Evolutionary conservation across 1,140 invertebrate species (phyloP), one percentile per base, ranked within the genome.

Genomic region (Carposina sasakii): DNA sequence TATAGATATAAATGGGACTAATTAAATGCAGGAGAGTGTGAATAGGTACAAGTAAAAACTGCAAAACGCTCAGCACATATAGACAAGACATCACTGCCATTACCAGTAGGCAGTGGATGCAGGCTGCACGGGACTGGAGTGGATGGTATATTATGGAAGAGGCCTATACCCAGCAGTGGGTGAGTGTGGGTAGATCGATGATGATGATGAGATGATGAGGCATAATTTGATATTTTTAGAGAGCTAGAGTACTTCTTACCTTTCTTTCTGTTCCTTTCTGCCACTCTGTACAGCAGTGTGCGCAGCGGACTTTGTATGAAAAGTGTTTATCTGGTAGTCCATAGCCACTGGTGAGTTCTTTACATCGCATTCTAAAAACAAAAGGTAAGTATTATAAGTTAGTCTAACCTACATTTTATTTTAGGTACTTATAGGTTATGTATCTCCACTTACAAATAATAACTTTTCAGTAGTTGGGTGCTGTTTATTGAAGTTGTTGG

Each of bases 271-370:
- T 57, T 10, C 57, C 41, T 50, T 55, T 64, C 9, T 42, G 53
- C 74, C 75, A 81, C 44, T 79, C 71, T 48, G 75, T 53, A 46
- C 63, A 72, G 43, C 76, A 83, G 44, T 52, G 60, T 31, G 69
- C 48, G 58, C 79, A 83, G 49, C 72, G 66, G 20, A 52, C 37
- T 45, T 67, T 55, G 2, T 44, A 46, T 3, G 73, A 74, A 63
- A 77, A 79, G n/a, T 68, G 60, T 39, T 72, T 73, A 8, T 67
- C 52, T 13, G 71, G 72, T 28, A 76, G 57, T 10, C 61, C 60
- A 53, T 52, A 60, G 6, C 62, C 61, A 46, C 65, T 63, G 0
- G 67, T 65, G 15, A 71, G 40, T 36, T 69, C 57, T 23, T 63
- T 66, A 50, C 75, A 76, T 22, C 66, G 54, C 63, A 76, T 67